These are phyloP conservation scores for Aegotheles bennettii DNA, from an alignment of 2,113 vertebrate species.

Conservation along the genomic window DNA sequence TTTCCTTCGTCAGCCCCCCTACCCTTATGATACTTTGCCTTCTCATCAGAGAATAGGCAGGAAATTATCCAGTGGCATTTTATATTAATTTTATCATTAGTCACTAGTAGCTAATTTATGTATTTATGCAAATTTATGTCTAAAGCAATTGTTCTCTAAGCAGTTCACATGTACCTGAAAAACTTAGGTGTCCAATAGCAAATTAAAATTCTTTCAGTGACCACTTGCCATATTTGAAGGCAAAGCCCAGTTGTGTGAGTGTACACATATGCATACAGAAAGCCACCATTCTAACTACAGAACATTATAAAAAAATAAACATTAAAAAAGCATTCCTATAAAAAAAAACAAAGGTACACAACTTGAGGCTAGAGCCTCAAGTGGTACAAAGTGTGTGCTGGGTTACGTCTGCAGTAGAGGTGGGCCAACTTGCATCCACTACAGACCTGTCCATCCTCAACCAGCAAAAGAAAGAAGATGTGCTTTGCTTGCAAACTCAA, in stretches of 20 bases:
- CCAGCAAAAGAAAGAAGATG: not conserved
- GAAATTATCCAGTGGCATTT: conserved; percentile 26
- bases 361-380: no score
- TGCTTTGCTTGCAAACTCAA: not conserved
- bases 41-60: not conserved
- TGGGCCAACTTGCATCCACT: not conserved
- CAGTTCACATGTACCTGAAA: not conserved
- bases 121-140: conserved; percentile 55
- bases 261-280: not conserved
- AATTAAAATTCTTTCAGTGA: conserved; percentile 2
- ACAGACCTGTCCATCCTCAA: not conserved
- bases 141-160: conserved; percentile 42
- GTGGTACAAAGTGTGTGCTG: no score
- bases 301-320: not conserved
- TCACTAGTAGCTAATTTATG: conserved; percentile 14
- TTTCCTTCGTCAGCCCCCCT: not conserved
- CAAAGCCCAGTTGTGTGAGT: not conserved
- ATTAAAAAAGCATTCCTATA: not conserved
- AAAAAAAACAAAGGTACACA: not conserved
- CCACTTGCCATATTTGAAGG: not conserved
- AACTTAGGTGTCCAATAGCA: not conserved
- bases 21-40: not conserved
- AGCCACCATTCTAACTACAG: not conserved
- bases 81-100: conserved; percentile 15
- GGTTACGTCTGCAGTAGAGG: accelerated